Conservation (phyloP, 2,888 invertebrate genomes). For the Myopa testacea region DNA sequence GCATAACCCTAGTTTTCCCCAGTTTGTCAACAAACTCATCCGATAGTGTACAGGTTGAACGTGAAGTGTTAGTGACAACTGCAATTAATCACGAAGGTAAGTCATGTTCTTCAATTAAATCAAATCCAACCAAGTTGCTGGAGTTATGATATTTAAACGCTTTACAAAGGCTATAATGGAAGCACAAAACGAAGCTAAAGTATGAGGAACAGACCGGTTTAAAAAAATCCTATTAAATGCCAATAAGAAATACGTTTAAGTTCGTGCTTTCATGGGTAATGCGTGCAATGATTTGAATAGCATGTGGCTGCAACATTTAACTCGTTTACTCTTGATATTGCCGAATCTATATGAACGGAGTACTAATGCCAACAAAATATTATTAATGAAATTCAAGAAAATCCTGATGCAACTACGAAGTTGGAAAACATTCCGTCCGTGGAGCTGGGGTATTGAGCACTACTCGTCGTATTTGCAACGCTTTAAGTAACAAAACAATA, state of each 20-base stretch:
- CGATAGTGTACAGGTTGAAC: constrained; percentile 35
- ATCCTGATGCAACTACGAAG: constrained; percentile 50
- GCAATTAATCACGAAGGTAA: constrained; percentile 59
- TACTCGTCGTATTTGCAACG: constrained; percentile 81
- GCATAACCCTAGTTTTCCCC: constrained; percentile 57
- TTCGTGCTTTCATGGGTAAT: constrained; percentile 63
- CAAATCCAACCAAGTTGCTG: constrained; percentile 74
- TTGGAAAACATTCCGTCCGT: constrained; percentile 79
- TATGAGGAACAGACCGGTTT: constrained; percentile 71
- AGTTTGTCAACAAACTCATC: constrained; percentile 43
- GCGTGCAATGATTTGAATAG: constrained; percentile 76
- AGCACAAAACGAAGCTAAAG: constrained; percentile 73
- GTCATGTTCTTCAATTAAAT: constrained; percentile 60
- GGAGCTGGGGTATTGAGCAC: constrained; percentile 78
- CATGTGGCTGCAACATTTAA: constrained; percentile 89
- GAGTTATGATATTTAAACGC: constrained; percentile 73
- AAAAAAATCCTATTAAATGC: constrained; percentile 81
- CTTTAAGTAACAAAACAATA: constrained; percentile 81
- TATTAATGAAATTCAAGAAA: constrained; percentile 71
- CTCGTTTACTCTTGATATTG: constrained; percentile 84
- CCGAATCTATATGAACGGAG: constrained; percentile 79
- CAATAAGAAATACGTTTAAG: constrained; percentile 79
- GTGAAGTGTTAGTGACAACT: constrained; percentile 55
- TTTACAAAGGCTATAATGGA: constrained; percentile 87
- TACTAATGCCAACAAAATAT: constrained; percentile 79